These are phyloP conservation scores for Saxidomus purpurata DNA, from an alignment of 1,140 invertebrate genomes.

Conservation along the genomic window DNA sequence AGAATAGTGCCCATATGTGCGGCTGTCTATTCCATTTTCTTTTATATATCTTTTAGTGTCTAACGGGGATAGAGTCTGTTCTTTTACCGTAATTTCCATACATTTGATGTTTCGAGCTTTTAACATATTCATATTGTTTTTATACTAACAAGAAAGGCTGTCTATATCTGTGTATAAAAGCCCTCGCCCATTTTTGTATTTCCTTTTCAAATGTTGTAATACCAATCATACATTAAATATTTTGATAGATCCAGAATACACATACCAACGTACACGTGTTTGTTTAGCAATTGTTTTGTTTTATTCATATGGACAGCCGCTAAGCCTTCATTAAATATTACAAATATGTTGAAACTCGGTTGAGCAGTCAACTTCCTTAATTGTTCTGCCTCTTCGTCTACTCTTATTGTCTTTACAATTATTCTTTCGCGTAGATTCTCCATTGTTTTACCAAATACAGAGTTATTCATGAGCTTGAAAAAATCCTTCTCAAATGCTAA, in stretches of 20 bases:
- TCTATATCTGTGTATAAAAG: too few relatives aligned
- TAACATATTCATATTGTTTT: too few relatives aligned
- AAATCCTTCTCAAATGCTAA: conserved; percentile 85
- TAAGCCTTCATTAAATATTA: conserved; percentile 77
- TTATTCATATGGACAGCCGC: conserved; percentile 69
- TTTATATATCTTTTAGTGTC: too few relatives aligned
- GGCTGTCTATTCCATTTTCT: too few relatives aligned
- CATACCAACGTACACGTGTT: conserved; percentile 76
- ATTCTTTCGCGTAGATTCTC: conserved; percentile 50
- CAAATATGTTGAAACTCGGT: conserved; percentile 27
- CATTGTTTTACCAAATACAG: conserved; percentile 83
- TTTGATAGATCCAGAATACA: conserved; percentile 76
- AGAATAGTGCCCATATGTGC: too few relatives aligned
- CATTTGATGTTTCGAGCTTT: too few relatives aligned
- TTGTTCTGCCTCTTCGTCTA: background rate
- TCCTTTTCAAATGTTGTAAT: conserved; percentile 70
- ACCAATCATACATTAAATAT: conserved; percentile 78
- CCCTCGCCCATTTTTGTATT: too few relatives aligned
- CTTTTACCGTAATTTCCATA: too few relatives aligned
- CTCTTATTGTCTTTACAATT: conserved; percentile 40
- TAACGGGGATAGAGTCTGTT: too few relatives aligned
- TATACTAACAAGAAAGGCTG: too few relatives aligned
- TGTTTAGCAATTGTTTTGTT: conserved; percentile 69
- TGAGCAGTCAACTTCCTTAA: conserved; percentile 23
- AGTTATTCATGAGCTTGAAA: conserved; percentile 66